Percentiles rank a stretch among this genome's conserved stretches.
Conservation (phyloP, 64 coral and sea anemone genomes). For the Montipora cactus region DNA sequence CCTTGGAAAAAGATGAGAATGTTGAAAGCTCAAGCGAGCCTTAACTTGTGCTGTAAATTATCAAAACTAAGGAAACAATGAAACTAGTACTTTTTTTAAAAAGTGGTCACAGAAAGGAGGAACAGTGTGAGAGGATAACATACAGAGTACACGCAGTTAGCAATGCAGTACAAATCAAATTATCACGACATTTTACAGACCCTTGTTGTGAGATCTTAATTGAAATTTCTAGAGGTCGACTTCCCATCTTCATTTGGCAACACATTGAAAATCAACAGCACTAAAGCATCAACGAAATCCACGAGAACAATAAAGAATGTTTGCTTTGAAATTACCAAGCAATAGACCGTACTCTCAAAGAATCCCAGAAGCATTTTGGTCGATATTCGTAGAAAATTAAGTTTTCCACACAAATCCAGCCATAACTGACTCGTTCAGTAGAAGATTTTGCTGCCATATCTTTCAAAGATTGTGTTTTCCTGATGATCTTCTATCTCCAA, state of each 20-base stretch:
- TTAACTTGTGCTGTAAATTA: too few species aligned
- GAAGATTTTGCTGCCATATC: not conserved
- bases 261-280: not conserved
- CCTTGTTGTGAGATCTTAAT: not conserved
- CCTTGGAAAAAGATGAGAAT: too few species aligned
- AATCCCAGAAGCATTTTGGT: not conserved
- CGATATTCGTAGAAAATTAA: not conserved
- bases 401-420: not conserved
- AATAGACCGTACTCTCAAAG: slow-evolving; percentile 2
- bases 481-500: not conserved
- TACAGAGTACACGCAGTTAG: too few species aligned
- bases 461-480: not conserved
- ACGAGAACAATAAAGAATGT: slow-evolving; percentile 21
- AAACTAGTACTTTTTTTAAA: not conserved
- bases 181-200: not conserved
- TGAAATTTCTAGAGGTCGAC: not conserved
- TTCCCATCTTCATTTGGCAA: not conserved
- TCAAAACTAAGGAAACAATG: not conserved
- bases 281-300: not conserved
- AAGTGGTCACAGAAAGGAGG: not conserved
- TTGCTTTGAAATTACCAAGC: slow-evolving; percentile 29
- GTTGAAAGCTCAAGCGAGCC: too few species aligned
- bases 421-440: too few species aligned
- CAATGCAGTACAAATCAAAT: not conserved
- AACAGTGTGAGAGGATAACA: not conserved